These are phyloP conservation scores for Leptinotarsa juncta DNA, from an alignment of 2,888 invertebrate genomes.

Conservation along the genomic window DNA sequence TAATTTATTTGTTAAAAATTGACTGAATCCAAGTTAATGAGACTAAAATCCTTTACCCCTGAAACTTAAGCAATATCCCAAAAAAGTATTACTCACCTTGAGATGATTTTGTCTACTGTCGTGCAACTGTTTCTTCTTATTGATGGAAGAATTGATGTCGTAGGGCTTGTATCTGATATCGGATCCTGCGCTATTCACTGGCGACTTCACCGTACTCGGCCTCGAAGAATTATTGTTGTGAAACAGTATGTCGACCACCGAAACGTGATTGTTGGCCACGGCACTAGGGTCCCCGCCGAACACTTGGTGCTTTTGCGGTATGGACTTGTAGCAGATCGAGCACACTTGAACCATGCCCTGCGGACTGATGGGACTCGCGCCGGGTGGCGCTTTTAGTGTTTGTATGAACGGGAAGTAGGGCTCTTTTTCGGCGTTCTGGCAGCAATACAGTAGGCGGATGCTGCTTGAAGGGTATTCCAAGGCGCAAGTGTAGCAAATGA, in stretches of 20 bases:
- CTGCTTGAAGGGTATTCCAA: slow-evolving; percentile 83
- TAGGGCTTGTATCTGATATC: slow-evolving; percentile 74
- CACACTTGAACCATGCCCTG: slow-evolving; percentile 93
- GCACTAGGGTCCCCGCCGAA: slow-evolving; percentile 67
- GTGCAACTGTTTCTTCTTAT: slow-evolving; percentile 67
- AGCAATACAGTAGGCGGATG: slow-evolving; percentile 85
- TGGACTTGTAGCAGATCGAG: slow-evolving; percentile 85
- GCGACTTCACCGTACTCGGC: slow-evolving; percentile 69
- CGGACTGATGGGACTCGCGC: slow-evolving; percentile 89
- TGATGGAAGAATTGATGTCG: slow-evolving; percentile 67
- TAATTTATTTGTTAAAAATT: too few species aligned
- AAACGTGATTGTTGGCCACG: slow-evolving; percentile 61
- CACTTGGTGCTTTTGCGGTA: slow-evolving; percentile 78
- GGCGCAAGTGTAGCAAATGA: slow-evolving; percentile 92
- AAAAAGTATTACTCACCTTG: slow-evolving; percentile 43
- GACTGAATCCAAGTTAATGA: too few species aligned
- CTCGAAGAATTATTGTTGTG: slow-evolving; percentile 62
- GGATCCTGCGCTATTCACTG: slow-evolving; percentile 68
- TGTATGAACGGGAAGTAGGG: slow-evolving; percentile 92
- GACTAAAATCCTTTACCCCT: too few species aligned
- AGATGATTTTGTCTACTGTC: slow-evolving; percentile 53
- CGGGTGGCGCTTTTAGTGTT: slow-evolving; percentile 81
- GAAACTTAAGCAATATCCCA: too few species aligned
- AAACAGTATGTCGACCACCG: slow-evolving; percentile 63
- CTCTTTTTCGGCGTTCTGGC: slow-evolving; percentile 85